Conservation (phyloP, 2,797 vertebrate species). For the Lateolabrax maculatus region DNA sequence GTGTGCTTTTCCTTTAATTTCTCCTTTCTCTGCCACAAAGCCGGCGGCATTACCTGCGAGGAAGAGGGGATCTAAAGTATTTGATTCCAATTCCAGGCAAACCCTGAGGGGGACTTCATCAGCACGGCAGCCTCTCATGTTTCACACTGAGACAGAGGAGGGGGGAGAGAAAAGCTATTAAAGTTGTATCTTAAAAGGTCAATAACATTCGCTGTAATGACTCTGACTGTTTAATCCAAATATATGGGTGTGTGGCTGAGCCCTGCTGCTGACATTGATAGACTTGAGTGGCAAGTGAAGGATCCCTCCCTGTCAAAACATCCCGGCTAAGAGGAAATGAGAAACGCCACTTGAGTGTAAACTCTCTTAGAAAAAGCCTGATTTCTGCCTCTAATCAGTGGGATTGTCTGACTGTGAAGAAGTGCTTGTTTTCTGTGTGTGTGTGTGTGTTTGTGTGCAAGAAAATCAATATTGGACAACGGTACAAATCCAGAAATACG, state of each 20-base stretch:
- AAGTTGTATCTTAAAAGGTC: slow-evolving; percentile 86
- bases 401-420: slow-evolving; percentile 88
- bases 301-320: slow-evolving; percentile 87
- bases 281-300: slow-evolving; percentile 91
- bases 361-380: slow-evolving; percentile 74
- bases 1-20: slow-evolving; percentile 79
- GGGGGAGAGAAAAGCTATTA: slow-evolving; percentile 74
- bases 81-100: slow-evolving; percentile 84
- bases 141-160: slow-evolving; percentile 56
- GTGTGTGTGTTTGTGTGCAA: slow-evolving; percentile 11
- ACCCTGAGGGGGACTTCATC: slow-evolving; percentile 83
- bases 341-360: slow-evolving; percentile 86
- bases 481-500: slow-evolving; percentile 3
- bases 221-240: slow-evolving; percentile 92
- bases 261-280: slow-evolving; percentile 87
- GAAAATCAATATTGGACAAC: slow-evolving; percentile 25
- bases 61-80: slow-evolving; percentile 78
- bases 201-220: slow-evolving; percentile 84
- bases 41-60: slow-evolving; percentile 65
- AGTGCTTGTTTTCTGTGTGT: slow-evolving; percentile 1
- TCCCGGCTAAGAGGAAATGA: slow-evolving; percentile 87
- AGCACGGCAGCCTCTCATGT: slow-evolving; percentile 63
- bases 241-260: slow-evolving; percentile 82
- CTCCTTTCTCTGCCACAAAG: slow-evolving; percentile 69
- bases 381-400: slow-evolving; percentile 88